Evolutionary conservation across 1,140 invertebrate species (phyloP).

Genomic region (Zaprionus capensis): DNA sequence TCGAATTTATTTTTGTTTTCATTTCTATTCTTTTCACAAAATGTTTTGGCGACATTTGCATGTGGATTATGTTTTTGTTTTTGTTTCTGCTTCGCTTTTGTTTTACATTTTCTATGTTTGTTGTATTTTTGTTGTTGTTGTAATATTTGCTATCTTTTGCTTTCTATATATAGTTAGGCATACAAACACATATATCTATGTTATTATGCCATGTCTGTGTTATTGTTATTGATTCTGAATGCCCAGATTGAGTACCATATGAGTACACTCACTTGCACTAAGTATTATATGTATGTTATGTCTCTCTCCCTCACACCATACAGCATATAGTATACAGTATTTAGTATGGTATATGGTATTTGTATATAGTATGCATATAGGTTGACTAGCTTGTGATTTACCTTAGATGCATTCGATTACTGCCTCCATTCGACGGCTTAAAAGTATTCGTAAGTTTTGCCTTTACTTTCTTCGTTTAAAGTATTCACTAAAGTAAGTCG

Average conservation of each 20-base stretch:
- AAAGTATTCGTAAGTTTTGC: slow-evolving; percentile 54
- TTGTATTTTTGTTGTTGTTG: slow-evolving; percentile 52
- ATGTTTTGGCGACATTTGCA: slow-evolving; percentile 44
- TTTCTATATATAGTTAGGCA: neutral
- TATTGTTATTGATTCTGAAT: slow-evolving; percentile 38
- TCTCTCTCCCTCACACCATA: neutral
- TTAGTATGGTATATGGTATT: neutral
- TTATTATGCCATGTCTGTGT: slow-evolving; percentile 16
- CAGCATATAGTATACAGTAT: slow-evolving; percentile 6
- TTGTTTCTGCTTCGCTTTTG: slow-evolving; percentile 11
- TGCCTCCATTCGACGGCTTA: slow-evolving; percentile 55
- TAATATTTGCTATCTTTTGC: slow-evolving; percentile 55
- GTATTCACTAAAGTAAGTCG: slow-evolving; percentile 33
- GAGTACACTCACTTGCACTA: neutral
- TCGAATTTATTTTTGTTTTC: slow-evolving; percentile 17
- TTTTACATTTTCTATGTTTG: slow-evolving; percentile 31
- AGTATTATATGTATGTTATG: neutral
- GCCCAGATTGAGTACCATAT: slow-evolving; percentile 26
- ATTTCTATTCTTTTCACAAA: slow-evolving; percentile 28
- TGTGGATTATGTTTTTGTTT: slow-evolving; percentile 35
- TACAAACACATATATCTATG: slow-evolving; percentile 1
- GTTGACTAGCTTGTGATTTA: slow-evolving; percentile 53
- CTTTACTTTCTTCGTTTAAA: slow-evolving; percentile 31
- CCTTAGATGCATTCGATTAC: slow-evolving; percentile 14
- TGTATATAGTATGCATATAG: slow-evolving; percentile 25